These are phyloP conservation scores for Salarias fasciatus DNA, from an alignment of 2,797 vertebrate species.

Conservation along the genomic window DNA sequence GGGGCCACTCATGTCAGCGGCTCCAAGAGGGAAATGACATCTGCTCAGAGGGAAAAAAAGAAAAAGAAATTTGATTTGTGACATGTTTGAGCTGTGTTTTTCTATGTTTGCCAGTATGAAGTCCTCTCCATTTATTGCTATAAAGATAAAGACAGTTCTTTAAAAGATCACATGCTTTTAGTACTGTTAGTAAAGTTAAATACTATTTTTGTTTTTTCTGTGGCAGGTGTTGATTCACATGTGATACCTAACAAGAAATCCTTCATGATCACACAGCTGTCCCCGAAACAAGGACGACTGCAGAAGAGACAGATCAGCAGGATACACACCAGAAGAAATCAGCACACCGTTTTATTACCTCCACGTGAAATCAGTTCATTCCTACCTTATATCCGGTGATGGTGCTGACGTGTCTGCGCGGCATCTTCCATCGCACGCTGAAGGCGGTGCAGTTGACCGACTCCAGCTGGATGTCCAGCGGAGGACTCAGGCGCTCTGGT, in stretches of 20 bases:
- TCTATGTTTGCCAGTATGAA: slow-evolving; percentile 32
- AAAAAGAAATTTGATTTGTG: slow-evolving; percentile 45
- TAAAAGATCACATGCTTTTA: slow-evolving; percentile 2
- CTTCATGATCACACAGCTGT: no score
- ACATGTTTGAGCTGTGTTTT: slow-evolving; percentile 8
- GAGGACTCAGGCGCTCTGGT: slow-evolving; percentile 90
- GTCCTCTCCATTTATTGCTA: slow-evolving; percentile 25
- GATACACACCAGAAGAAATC: no score
- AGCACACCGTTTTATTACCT: no score
- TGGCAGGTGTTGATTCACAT: neutral
- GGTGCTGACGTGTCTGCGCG: slow-evolving; percentile 83
- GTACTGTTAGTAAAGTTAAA: neutral
- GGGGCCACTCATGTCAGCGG: neutral
- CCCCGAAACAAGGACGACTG: neutral
- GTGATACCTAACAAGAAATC: neutral
- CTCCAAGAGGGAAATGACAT: slow-evolving; percentile 34
- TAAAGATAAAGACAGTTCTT: slow-evolving; percentile 5
- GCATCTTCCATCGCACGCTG: slow-evolving; percentile 92
- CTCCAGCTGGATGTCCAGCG: slow-evolving; percentile 88
- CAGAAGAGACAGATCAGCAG: neutral
- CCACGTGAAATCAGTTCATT: neutral
- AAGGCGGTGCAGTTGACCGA: slow-evolving; percentile 92
- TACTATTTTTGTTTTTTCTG: slow-evolving; percentile 3
- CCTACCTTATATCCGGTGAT: slow-evolving; percentile 91
- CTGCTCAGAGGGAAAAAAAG: slow-evolving; percentile 11